These are phyloP conservation scores for Macrocentrus cingulum DNA, from an alignment of 1,140 invertebrate genomes.

Conservation along the genomic window DNA sequence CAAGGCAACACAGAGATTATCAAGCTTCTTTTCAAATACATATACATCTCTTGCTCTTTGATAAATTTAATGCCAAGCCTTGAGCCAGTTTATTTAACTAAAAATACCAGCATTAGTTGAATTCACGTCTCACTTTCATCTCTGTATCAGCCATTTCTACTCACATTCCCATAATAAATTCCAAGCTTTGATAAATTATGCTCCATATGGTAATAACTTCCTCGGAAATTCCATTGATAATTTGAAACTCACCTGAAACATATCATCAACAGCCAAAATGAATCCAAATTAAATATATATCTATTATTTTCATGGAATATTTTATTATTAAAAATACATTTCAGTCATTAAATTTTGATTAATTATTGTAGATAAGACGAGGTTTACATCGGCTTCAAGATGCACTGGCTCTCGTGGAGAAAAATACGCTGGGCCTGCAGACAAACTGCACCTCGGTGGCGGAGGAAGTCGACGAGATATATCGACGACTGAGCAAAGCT, in stretches of 20 bases:
- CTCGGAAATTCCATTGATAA: slow-evolving; percentile 45
- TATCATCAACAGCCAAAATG: neutral
- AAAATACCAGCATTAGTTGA: neutral
- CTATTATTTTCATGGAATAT: neutral
- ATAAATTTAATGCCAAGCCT: slow-evolving; percentile 66
- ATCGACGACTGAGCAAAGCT: slow-evolving; percentile 84
- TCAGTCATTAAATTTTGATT: neutral
- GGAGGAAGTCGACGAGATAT: slow-evolving; percentile 92
- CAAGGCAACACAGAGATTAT: slow-evolving; percentile 63
- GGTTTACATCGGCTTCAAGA: slow-evolving; percentile 85
- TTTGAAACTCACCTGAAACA: neutral
- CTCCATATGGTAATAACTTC: slow-evolving; percentile 68
- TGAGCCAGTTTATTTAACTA: slow-evolving; percentile 60
- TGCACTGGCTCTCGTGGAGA: slow-evolving; percentile 78
- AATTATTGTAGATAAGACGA: slow-evolving; percentile 65
- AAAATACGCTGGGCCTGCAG: slow-evolving; percentile 81
- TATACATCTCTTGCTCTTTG: slow-evolving; percentile 58
- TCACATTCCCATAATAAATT: slow-evolving; percentile 64
- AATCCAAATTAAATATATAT: neutral
- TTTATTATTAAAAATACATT: neutral
- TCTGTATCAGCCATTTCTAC: slow-evolving; percentile 44
- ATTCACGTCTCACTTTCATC: neutral
- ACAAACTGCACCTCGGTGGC: slow-evolving; percentile 81
- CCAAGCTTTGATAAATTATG: slow-evolving; percentile 64
- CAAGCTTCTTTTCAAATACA: slow-evolving; percentile 61